Conservation (phyloP, 2,888 invertebrate species). For the Cetonia aurata region DNA sequence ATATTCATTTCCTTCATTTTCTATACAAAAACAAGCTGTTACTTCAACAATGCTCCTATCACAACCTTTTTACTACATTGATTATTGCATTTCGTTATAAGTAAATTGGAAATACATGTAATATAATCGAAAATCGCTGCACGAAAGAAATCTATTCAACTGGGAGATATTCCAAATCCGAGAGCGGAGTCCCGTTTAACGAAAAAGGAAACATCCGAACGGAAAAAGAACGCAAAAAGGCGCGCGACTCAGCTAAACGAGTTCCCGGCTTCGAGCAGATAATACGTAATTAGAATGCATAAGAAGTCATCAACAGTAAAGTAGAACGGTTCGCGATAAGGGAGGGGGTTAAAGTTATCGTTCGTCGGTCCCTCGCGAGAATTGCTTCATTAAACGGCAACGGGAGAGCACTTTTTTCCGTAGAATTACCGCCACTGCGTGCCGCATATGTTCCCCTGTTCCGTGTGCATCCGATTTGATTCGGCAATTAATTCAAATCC, state of each 20-base stretch:
- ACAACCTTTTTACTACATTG: too few relatives aligned
- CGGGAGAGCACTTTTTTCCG: background rate
- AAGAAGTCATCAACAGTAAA: conserved; percentile 55
- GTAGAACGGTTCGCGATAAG: conserved; percentile 48
- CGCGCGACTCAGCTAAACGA: background rate
- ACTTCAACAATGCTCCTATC: too few relatives aligned
- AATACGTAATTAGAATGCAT: conserved; percentile 55
- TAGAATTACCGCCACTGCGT: background rate
- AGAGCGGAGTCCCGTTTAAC: background rate
- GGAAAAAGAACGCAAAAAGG: conserved; percentile 5
- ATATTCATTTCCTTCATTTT: too few relatives aligned
- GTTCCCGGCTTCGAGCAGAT: conserved; percentile 44
- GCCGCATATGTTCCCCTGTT: background rate
- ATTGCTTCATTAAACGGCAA: conserved; percentile 32
- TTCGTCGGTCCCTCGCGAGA: conserved; percentile 35
- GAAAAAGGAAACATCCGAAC: background rate
- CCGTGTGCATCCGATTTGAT: conserved; percentile 5
- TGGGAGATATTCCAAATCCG: too few relatives aligned
- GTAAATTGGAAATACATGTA: background rate
- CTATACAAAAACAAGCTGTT: too few relatives aligned
- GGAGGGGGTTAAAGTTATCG: conserved; percentile 40
- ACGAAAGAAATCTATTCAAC: background rate
- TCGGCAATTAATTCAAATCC: conserved; percentile 26
- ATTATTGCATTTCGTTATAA: background rate
- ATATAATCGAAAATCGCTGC: background rate